A percentile compares a stretch with the other conserved stretches of the same genome.
Evolutionary conservation across 2,888 invertebrate genomes (phyloP).

Genomic region (Lacanobia wlatinum): DNA sequence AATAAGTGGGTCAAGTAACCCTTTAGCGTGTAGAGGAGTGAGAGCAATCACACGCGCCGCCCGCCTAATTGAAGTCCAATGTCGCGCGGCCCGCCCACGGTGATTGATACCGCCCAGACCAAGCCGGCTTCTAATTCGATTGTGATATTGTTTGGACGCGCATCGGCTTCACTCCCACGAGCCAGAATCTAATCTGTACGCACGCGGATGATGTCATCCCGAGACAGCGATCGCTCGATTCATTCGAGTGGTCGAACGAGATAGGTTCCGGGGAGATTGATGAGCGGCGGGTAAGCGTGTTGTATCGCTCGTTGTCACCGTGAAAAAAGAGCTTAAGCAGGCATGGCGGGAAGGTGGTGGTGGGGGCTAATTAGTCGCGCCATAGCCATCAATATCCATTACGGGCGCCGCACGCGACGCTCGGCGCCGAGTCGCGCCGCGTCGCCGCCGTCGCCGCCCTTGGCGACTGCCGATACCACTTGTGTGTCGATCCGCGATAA

Average conservation of each 20-base stretch:
- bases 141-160: conserved; percentile 86
- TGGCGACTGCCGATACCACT: conserved; percentile 79
- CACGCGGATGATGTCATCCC: conserved; percentile 78
- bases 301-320: conserved; percentile 73
- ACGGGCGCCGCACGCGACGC: conserved; percentile 89
- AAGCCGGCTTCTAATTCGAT: conserved; percentile 86
- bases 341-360: conserved; percentile 77
- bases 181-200: conserved; percentile 76
- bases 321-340: conserved; percentile 74
- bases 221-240: conserved; percentile 73
- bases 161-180: conserved; percentile 79
- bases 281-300: conserved; percentile 73
- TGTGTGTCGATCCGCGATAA: conserved; percentile 79
- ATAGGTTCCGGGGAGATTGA: conserved; percentile 77
- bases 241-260: conserved; percentile 74
- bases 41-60: conserved; percentile 88
- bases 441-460: conserved; percentile 68
- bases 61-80: conserved; percentile 91
- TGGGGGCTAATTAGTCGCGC: conserved; percentile 87
- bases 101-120: conserved; percentile 88
- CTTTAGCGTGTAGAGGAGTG: conserved; percentile 85
- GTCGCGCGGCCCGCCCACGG: conserved; percentile 89
- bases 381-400: conserved; percentile 90
- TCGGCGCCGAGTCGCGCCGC: conserved; percentile 68
- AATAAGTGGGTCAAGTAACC: conserved; percentile 90